phyloP scores from a whole-genome alignment of 2,888 invertebrate genomes.

The Nesidiocoris tenuis region DNA sequence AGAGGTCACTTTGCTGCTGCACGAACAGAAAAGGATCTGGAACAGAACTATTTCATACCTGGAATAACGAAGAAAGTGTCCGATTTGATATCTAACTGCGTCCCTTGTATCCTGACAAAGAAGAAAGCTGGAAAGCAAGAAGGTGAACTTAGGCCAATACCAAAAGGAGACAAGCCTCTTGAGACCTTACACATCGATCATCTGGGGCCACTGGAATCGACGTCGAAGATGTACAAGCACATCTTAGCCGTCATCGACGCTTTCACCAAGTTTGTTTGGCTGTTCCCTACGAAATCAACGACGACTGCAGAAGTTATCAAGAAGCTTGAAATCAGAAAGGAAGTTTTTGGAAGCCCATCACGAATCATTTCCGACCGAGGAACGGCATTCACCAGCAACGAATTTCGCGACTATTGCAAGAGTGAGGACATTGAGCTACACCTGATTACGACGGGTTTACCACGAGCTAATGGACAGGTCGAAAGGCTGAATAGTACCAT shows the following conservation, averaged over 20 bases:
- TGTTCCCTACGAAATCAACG: constrained; percentile 23
- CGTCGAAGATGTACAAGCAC: constrained; percentile 23
- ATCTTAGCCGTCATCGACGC: constrained; percentile 7
- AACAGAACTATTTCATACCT: constrained; percentile 2
- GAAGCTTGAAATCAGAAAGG: constrained; percentile 4
- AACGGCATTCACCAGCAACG: constrained; percentile 8
- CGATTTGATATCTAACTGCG: constrained; percentile 22
- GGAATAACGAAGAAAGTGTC: constrained; percentile 25
- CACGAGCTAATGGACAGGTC: constrained; percentile 18
- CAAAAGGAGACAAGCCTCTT: constrained; percentile 23
- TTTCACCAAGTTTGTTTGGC: constrained; percentile 22
- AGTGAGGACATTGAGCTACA: constrained; percentile 1
- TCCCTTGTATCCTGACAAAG: constrained; percentile 20
- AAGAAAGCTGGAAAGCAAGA: constrained; percentile 21
- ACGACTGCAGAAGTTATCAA: constrained; percentile 12
- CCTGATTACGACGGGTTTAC: constrained; percentile 18
- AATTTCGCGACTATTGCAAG: constrained; percentile 1
- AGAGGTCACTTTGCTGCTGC: neutral
- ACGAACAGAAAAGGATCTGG: neutral
- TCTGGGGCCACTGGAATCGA: constrained; percentile 18
- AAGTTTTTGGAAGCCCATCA: constrained; percentile 9
- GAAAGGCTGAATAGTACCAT: constrained; percentile 14
- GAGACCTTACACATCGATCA: constrained; percentile 21
- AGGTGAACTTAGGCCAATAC: neutral
- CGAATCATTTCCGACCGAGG: constrained; percentile 26